Percentiles rank a stretch among this genome's conserved stretches.
Conservation (phyloP, 2,797 vertebrate genomes). For the Babyrousa celebensis region DNA sequence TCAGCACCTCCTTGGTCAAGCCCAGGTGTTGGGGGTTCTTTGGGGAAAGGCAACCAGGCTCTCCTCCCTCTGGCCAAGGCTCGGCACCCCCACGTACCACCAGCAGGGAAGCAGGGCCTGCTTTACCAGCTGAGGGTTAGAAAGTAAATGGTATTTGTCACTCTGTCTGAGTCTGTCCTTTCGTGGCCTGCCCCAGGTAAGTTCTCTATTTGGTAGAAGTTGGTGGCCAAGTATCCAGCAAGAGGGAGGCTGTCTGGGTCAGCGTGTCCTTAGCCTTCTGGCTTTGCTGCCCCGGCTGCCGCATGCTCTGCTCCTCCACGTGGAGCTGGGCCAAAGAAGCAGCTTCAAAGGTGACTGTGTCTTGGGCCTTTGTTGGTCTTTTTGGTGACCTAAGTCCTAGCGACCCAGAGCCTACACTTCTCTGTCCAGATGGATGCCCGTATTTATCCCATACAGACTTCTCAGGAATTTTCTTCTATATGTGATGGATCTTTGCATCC, state of each 20-base stretch:
- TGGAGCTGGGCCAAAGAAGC: neutral
- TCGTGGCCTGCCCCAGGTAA: neutral
- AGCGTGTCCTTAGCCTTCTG: neutral
- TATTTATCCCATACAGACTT: neutral
- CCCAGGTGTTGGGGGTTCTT: neutral
- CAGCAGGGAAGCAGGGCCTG: neutral
- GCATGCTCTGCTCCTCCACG: neutral
- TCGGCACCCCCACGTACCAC: neutral
- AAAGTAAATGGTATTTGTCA: neutral
- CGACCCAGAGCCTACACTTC: neutral
- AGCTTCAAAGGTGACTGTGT: neutral
- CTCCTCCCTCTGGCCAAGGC: neutral
- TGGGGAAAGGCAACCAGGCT: neutral
- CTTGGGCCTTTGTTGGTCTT: neutral
- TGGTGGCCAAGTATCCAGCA: neutral
- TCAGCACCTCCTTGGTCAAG: neutral
- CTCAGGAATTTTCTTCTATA: neutral
- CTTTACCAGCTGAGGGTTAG: neutral
- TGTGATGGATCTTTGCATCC: neutral
- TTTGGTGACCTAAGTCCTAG: neutral
- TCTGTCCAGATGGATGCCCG: neutral
- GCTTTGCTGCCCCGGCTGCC: neutral
- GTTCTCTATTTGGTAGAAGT: neutral
- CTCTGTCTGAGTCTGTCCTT: neutral
- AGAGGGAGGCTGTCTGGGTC: neutral